phyloP scores from a whole-genome alignment of 2,797 vertebrate genomes.

The Euthynnus affinis region DNA sequence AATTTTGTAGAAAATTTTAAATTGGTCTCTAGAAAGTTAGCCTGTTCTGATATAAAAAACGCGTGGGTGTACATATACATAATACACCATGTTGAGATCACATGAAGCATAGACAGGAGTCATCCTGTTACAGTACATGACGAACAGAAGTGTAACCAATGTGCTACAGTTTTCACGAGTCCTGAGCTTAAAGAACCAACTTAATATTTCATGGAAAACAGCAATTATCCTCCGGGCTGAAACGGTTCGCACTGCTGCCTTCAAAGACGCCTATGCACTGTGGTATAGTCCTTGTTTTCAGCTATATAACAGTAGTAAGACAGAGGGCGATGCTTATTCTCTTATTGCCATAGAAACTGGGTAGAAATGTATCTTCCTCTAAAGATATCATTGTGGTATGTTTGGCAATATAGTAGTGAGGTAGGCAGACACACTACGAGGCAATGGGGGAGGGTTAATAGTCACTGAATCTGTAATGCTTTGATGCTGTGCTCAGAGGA shows the following conservation, averaged over 20 bases:
- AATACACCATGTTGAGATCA: background rate
- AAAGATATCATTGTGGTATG: slow-evolving; percentile 45
- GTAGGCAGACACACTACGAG: slow-evolving; percentile 21
- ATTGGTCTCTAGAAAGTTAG: background rate
- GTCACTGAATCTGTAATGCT: slow-evolving; percentile 31
- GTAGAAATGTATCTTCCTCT: slow-evolving; percentile 31
- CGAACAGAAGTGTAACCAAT: background rate
- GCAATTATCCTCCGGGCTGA: slow-evolving; percentile 44
- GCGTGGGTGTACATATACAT: background rate
- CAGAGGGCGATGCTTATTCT: background rate
- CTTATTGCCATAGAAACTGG: slow-evolving; percentile 69
- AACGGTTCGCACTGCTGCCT: slow-evolving; percentile 10
- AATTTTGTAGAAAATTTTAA: slow-evolving; percentile 2
- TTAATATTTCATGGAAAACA: slow-evolving; percentile 60
- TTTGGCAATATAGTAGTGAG: slow-evolving; percentile 49
- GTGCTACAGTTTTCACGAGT: slow-evolving; percentile 14
- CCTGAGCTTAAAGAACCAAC: slow-evolving; percentile 22
- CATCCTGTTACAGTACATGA: background rate
- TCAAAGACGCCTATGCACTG: slow-evolving; percentile 24
- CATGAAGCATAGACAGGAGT: background rate
- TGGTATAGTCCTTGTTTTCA: background rate
- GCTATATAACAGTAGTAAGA: slow-evolving; percentile 14
- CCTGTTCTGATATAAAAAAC: background rate
- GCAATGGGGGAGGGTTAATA: slow-evolving; percentile 49
- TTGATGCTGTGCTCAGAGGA: slow-evolving; percentile 42